phyloP scores from a whole-genome alignment of 2,888 invertebrate species.

The Kuschelorhynchus macadamiae region DNA sequence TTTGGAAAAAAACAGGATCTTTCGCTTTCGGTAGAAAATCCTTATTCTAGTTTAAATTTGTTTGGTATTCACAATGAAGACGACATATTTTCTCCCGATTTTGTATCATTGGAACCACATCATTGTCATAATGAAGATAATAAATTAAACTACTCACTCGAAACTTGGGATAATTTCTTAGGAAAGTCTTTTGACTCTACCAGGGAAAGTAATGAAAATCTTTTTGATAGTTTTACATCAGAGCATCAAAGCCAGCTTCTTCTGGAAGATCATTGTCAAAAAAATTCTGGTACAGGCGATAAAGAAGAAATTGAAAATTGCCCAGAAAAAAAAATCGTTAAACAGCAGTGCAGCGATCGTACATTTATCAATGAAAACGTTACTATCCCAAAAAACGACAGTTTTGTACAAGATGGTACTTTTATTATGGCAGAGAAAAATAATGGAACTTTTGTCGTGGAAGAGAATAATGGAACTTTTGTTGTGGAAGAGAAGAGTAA shows the following conservation, averaged over 20 bases:
- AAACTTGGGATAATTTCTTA: slow-evolving; percentile 68
- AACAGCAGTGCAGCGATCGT: slow-evolving; percentile 8
- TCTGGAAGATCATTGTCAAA: slow-evolving; percentile 53
- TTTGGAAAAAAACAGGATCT: slow-evolving; percentile 52
- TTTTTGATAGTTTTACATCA: slow-evolving; percentile 62
- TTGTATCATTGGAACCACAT: slow-evolving; percentile 18
- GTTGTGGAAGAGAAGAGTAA: slow-evolving; percentile 32
- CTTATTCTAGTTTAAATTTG: slow-evolving; percentile 54
- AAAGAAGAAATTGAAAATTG: slow-evolving; percentile 35
- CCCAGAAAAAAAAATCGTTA: slow-evolving; percentile 27
- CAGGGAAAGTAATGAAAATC: slow-evolving; percentile 56
- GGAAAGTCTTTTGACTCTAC: slow-evolving; percentile 64
- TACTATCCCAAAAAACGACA: slow-evolving; percentile 10
- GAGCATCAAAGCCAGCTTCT: slow-evolving; percentile 64
- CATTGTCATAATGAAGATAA: slow-evolving; percentile 34
- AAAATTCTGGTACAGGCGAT: slow-evolving; percentile 11
- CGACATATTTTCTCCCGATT: slow-evolving; percentile 43
- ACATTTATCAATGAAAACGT: slow-evolving; percentile 19
- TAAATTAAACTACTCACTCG: slow-evolving; percentile 64
- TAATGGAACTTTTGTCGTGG: slow-evolving; percentile 40
- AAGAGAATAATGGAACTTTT: slow-evolving; percentile 42
- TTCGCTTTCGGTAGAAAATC: slow-evolving; percentile 45
- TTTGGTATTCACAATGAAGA: slow-evolving; percentile 42
- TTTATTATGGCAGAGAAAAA: slow-evolving; percentile 31
- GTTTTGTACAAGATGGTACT: slow-evolving; percentile 27